These are phyloP conservation scores for Picathartes gymnocephalus DNA, from an alignment of 2,113 vertebrate genomes.

Conservation along the genomic window DNA sequence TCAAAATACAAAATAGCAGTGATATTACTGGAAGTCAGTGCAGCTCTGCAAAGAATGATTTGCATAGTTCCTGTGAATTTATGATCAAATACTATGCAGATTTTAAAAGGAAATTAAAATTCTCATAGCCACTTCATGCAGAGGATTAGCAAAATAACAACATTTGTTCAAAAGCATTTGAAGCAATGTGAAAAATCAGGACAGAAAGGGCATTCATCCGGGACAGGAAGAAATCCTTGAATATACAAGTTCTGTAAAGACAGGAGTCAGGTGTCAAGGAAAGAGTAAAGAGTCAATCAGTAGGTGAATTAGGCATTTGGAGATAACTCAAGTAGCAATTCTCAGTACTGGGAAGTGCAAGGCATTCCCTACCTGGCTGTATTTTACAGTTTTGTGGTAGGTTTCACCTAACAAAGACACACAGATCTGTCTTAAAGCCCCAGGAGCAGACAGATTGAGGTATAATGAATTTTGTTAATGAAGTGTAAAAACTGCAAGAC, in stretches of 20 bases:
- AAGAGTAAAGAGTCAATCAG: background rate
- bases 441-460: background rate
- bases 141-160: constrained; percentile 19
- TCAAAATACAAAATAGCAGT: constrained; percentile 26
- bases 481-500: background rate
- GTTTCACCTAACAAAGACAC: background rate
- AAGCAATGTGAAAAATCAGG: constrained; percentile 9
- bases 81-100: constrained; percentile 18
- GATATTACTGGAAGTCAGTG: background rate
- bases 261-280: background rate
- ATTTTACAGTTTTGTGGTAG: background rate
- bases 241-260: background rate
- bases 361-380: background rate
- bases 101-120: constrained; percentile 20
- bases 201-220: background rate
- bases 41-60: background rate
- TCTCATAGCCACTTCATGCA: background rate
- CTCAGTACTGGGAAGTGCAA: background rate
- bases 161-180: background rate
- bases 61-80: constrained; percentile 30
- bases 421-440: background rate
- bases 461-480: constrained; percentile 33
- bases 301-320: background rate
- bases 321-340: background rate
- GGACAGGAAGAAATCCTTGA: background rate